A percentile compares a stretch with the other conserved stretches of the same genome.
phyloP scores from a whole-genome alignment of 2,888 invertebrate genomes.

The Ochropleura plecta region DNA sequence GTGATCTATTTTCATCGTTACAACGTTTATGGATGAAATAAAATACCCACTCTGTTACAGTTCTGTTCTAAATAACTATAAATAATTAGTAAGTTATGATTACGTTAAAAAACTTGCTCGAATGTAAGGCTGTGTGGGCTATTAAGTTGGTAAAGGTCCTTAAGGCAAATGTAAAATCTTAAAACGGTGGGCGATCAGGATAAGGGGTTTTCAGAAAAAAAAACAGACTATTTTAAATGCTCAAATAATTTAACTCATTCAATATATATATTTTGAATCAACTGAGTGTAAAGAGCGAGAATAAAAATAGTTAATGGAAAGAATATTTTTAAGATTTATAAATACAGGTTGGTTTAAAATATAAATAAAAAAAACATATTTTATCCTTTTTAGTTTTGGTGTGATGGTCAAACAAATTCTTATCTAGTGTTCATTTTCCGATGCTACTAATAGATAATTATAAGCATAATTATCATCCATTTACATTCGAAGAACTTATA shows the following conservation, averaged over 20 bases:
- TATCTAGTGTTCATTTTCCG: no score
- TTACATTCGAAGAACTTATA: no score
- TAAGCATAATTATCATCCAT: no score
- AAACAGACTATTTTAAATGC: not conserved
- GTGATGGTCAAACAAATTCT: no score
- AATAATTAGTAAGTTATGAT: not conserved
- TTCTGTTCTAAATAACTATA: not conserved
- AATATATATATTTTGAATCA: not conserved
- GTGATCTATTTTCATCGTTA: slow-evolving; percentile 2
- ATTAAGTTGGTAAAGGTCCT: not conserved
- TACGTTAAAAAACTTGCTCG: not conserved
- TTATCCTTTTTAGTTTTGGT: no score
- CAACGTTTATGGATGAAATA: no score
- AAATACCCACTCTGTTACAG: no score
- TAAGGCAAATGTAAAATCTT: not conserved
- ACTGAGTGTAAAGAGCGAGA: not conserved
- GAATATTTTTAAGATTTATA: not conserved
- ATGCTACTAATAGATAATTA: no score
- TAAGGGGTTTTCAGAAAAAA: not conserved
- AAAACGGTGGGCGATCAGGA: not conserved
- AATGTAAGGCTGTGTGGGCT: not conserved
- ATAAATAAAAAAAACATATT: no score
- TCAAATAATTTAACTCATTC: not conserved
- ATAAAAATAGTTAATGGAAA: not conserved
- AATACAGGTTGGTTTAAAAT: no score